Conservation (phyloP, 2,797 vertebrate species). For the Enteromius unitaeniatus region DNA sequence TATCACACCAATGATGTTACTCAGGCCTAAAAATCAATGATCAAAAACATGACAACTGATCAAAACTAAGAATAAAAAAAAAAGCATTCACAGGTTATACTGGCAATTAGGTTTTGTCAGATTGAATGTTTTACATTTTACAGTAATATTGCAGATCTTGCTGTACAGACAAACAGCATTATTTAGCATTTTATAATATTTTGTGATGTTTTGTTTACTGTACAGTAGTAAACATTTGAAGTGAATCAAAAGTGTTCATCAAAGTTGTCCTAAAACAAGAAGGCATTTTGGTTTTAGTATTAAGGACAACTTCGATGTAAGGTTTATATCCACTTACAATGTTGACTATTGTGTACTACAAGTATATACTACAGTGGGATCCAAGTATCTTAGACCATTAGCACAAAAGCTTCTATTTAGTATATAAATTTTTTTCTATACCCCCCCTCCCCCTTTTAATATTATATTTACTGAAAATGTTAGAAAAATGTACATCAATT, state of each 20-base stretch:
- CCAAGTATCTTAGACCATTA: background rate
- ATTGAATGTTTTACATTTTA: background rate
- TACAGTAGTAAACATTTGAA: too few species aligned
- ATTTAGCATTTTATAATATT: background rate
- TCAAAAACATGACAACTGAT: conserved; percentile 12
- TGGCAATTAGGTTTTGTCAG: background rate
- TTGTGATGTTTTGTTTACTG: background rate
- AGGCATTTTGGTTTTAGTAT: too few species aligned
- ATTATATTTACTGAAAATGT: too few species aligned
- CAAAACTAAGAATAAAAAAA: background rate
- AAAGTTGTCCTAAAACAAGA: too few species aligned
- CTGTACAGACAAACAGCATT: background rate
- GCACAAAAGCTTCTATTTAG: too few species aligned
- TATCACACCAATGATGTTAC: conserved; percentile 95
- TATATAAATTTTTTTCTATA: background rate
- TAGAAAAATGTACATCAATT: too few species aligned
- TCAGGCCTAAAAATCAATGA: conserved; percentile 79
- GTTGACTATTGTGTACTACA: too few species aligned
- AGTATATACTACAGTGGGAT: background rate
- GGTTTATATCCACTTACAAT: too few species aligned
- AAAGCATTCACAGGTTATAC: background rate
- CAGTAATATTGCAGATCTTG: background rate
- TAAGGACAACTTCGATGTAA: too few species aligned
- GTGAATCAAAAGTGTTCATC: too few species aligned
- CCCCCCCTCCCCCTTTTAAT: too few species aligned